Evolutionary conservation across 2,888 invertebrate species (phyloP), one percentile per base, ranked within the genome.

Genomic region (Aleiodes testaceus): DNA sequence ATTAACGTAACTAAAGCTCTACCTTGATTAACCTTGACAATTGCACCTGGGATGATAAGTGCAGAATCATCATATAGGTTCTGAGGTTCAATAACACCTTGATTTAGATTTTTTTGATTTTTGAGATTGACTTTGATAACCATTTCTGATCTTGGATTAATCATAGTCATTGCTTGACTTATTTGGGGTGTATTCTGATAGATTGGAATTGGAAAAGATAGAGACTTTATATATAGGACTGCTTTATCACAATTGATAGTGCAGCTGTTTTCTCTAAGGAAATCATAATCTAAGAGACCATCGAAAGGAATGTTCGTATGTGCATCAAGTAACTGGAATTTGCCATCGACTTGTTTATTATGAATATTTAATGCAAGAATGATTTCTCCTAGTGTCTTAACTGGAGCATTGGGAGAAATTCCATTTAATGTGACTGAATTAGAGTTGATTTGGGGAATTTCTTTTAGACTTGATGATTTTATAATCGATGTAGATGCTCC

Each of bases 401-500:
- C 44, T 6, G 66, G 69, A 42, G 72, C 30, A 20, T 69, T 55
- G 36, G 22, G 26, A 11, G 72, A 59, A 14, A 72, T 72, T 6
- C 69, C 69, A 42, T 72, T 72, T 30, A 72, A n/a, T 16, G 45
- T 69, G 11, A 72, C 59, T 6, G 47, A 11, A 42, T 69, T 69
- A 9, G 16, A 16, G 55, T 72, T 53, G 9, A 36, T 36, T 9
- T 69, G 52, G 5, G 52, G 12, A 36, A 52, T 69, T 18, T 45
- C 11, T 6, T 66, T 16, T 4, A 72, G 22, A 44, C 69, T 66
- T 6, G 66, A 49, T 36, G 59, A 18, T 50, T 72, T 72, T 18
- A 72, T 45, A 6, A 72, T 45, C 7, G 69, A 72, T n/a, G 65
- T 49, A 30, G 72, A 69, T 14, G 72, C 72, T 20, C 72, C 69